Percentiles rank a stretch among this genome's conserved stretches.
phyloP scores from a whole-genome alignment of 2,888 invertebrate genomes.

The Lacanobia wlatinum region DNA sequence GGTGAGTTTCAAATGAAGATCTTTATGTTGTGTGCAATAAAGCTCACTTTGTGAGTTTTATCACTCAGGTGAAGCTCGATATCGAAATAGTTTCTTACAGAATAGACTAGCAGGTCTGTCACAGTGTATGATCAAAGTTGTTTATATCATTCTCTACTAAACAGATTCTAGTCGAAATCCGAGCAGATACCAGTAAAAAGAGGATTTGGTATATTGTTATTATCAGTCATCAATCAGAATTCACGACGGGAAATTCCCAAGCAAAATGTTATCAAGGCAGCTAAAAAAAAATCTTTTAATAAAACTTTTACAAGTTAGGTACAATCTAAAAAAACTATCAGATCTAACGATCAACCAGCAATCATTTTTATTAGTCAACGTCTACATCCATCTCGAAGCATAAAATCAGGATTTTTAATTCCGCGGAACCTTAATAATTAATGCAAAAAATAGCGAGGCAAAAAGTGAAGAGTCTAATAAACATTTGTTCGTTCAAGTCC shows the following conservation, averaged over 20 bases:
- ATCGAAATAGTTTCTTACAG: too few relatives aligned
- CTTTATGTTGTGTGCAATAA: too few relatives aligned
- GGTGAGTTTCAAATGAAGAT: too few relatives aligned
- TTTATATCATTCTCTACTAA: neutral
- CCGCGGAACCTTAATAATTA: conserved; percentile 67
- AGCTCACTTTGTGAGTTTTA: too few relatives aligned
- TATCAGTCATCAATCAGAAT: too few relatives aligned
- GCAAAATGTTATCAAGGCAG: neutral
- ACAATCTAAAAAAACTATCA: conserved; percentile 11
- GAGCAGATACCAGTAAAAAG: neutral
- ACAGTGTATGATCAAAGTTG: neutral
- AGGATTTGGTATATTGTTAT: neutral
- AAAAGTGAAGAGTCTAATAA: conserved; percentile 80
- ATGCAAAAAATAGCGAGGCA: conserved; percentile 70
- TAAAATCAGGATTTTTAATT: conserved; percentile 38
- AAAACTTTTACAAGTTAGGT: neutral
- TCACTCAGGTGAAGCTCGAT: too few relatives aligned
- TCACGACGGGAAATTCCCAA: neutral
- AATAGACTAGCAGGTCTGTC: too few relatives aligned
- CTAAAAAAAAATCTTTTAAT: conserved; percentile 3
- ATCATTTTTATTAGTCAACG: conserved; percentile 24
- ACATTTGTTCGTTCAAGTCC: conserved; percentile 72
- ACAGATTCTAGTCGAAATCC: conserved; percentile 8
- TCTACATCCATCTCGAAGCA: neutral
- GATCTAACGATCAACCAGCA: neutral